These are phyloP conservation scores for Drosophila guanche DNA, from an alignment of 1,140 invertebrate species.

Conservation along the genomic window DNA sequence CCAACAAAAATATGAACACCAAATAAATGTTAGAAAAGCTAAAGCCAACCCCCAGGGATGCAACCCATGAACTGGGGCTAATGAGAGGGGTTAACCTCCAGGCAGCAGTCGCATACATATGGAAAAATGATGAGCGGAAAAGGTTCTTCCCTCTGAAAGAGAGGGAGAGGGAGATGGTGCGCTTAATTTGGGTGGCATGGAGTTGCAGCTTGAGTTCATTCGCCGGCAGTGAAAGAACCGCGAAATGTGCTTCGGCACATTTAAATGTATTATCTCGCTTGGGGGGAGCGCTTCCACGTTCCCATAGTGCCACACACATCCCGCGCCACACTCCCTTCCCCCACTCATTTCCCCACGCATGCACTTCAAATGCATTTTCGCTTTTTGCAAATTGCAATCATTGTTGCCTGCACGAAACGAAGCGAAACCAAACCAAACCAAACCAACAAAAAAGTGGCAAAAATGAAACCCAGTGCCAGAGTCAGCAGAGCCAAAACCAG, in stretches of 20 bases:
- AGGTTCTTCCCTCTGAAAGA: too few relatives aligned
- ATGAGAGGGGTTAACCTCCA: too few relatives aligned
- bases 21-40: too few relatives aligned
- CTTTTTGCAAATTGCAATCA: constrained; percentile 76
- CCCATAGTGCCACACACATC: background rate
- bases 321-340: background rate
- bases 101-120: too few relatives aligned
- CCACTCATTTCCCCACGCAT: constrained; percentile 2
- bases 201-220: constrained; percentile 26
- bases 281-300: constrained; percentile 23
- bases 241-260: constrained; percentile 52
- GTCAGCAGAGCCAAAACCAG: constrained; percentile 28
- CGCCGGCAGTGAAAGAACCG: constrained; percentile 30
- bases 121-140: too few relatives aligned
- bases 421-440: constrained; percentile 39
- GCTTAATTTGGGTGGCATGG: constrained; percentile 8
- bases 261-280: constrained; percentile 66
- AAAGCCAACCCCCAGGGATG: fast-evolving
- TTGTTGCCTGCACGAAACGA: constrained; percentile 50
- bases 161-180: constrained; percentile 6
- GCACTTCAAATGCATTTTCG: constrained; percentile 68
- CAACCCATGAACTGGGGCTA: too few relatives aligned
- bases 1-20: too few relatives aligned
- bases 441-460: constrained; percentile 29
- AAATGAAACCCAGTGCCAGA: constrained; percentile 19